These are phyloP conservation scores for Yponomeuta plumbellus DNA, from an alignment of 2,888 invertebrate genomes.

Conservation along the genomic window DNA sequence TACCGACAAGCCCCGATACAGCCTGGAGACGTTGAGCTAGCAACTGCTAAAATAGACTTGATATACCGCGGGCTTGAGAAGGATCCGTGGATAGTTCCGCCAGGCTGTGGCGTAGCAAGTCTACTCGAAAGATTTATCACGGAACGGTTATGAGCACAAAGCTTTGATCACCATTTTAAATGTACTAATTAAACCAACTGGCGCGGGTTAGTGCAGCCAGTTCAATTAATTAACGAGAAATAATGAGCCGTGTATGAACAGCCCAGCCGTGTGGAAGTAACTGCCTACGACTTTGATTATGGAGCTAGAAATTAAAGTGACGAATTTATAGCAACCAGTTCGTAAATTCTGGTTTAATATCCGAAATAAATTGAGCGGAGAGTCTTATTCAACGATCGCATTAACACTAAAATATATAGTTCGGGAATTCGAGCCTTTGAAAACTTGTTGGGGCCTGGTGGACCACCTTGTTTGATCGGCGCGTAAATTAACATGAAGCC, in stretches of 20 bases:
- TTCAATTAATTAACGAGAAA: slow-evolving; percentile 46
- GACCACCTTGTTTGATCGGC: slow-evolving; percentile 66
- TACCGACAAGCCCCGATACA: slow-evolving; percentile 19
- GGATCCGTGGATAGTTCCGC: neutral
- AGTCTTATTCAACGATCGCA: slow-evolving; percentile 46
- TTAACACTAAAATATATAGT: slow-evolving; percentile 68
- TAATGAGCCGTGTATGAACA: slow-evolving; percentile 41
- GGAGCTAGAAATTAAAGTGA: slow-evolving; percentile 8
- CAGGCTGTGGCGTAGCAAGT: slow-evolving; percentile 13
- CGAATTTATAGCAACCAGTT: slow-evolving; percentile 20
- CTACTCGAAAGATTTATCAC: slow-evolving; percentile 30
- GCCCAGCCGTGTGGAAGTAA: slow-evolving; percentile 35
- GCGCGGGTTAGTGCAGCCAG: slow-evolving; percentile 30
- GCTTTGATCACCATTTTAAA: slow-evolving; percentile 48
- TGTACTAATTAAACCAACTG: slow-evolving; percentile 40
- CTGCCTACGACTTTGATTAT: slow-evolving; percentile 31
- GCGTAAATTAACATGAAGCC: slow-evolving; percentile 46
- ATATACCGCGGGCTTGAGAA: neutral
- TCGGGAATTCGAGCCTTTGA: slow-evolving; percentile 45
- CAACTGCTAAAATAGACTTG: neutral
- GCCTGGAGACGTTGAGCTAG: neutral
- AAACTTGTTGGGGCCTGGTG: slow-evolving; percentile 36
- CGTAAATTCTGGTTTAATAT: slow-evolving; percentile 37
- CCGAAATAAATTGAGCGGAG: slow-evolving; percentile 45
- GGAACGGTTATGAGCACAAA: slow-evolving; percentile 38